phyloP scores from a whole-genome alignment of 2,113 vertebrate species.

The Cottus gobio region DNA sequence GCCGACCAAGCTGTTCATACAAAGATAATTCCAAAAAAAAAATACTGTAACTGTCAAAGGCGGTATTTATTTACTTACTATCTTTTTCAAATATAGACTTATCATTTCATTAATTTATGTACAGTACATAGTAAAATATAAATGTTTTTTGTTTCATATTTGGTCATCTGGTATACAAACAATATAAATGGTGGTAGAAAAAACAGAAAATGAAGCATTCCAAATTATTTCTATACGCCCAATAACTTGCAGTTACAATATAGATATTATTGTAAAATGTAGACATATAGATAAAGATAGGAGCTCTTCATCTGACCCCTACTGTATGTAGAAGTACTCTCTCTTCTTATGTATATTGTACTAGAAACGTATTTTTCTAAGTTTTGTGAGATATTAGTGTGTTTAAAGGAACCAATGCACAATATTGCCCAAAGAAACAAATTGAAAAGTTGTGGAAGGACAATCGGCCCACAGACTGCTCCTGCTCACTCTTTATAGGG shows the following conservation, averaged over 20 bases:
- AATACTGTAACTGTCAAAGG: background rate
- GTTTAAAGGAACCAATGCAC: background rate
- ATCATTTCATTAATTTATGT: background rate
- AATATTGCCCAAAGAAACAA: background rate
- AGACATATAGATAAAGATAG: background rate
- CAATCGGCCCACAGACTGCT: background rate
- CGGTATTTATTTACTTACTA: background rate
- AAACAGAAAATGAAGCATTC: background rate
- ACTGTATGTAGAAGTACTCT: background rate
- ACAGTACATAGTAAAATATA: no score
- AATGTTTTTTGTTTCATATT: no score
- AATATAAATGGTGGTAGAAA: background rate
- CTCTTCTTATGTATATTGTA: background rate
- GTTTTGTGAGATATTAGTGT: background rate
- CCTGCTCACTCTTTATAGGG: background rate
- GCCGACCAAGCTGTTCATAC: slow-evolving; percentile 17
- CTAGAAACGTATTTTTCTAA: background rate
- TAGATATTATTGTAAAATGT: background rate
- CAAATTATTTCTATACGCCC: background rate
- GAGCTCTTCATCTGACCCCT: background rate
- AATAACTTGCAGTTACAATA: background rate
- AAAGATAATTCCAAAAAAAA: background rate
- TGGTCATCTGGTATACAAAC: no score
- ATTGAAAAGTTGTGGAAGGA: background rate
- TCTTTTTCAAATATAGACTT: background rate